These are phyloP conservation scores for Limanda limanda DNA, from an alignment of 2,113 vertebrate genomes.

Conservation along the genomic window DNA sequence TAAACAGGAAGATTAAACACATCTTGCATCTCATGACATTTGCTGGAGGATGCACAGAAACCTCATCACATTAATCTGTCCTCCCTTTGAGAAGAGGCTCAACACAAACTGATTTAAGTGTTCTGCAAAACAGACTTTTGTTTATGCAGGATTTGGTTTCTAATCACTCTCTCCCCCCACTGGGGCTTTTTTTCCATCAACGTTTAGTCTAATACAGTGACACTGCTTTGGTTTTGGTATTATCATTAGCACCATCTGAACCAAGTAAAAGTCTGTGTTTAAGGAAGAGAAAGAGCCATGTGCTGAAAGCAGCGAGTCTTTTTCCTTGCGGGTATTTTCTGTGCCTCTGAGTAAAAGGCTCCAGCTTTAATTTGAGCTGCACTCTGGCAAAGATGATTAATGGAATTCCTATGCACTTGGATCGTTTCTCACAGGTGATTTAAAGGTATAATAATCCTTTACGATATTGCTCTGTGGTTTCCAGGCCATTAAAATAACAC, in stretches of 20 bases:
- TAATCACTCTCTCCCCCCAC: not conserved
- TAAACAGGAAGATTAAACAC: conserved; percentile 6
- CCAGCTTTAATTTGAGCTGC: conserved; percentile 73
- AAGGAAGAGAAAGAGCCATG: conserved; percentile 16
- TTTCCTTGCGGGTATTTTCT: conserved; percentile 36
- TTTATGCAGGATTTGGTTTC: not conserved
- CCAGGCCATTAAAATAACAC: conserved; percentile 83
- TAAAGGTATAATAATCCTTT: conserved; percentile 85
- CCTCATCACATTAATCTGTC: too few species aligned
- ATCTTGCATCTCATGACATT: not conserved
- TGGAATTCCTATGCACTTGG: conserved; percentile 77
- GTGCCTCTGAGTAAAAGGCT: conserved; percentile 26
- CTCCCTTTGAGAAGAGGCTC: not conserved
- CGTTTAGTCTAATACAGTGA: not conserved
- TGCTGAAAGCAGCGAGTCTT: conserved; percentile 14
- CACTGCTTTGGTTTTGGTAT: conserved; percentile 9
- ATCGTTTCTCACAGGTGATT: conserved; percentile 81
- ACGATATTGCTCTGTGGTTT: conserved; percentile 82
- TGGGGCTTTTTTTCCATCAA: not conserved
- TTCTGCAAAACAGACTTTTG: not conserved
- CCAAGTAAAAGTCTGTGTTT: not conserved
- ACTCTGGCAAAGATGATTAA: conserved; percentile 81
- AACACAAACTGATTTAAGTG: not conserved
- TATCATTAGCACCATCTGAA: not conserved
- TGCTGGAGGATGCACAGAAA: too few species aligned